A percentile compares a stretch with the other conserved stretches of the same genome.
Evolutionary conservation across 2,113 vertebrate species (phyloP).

Genomic region (Heloderma charlesbogerti): DNA sequence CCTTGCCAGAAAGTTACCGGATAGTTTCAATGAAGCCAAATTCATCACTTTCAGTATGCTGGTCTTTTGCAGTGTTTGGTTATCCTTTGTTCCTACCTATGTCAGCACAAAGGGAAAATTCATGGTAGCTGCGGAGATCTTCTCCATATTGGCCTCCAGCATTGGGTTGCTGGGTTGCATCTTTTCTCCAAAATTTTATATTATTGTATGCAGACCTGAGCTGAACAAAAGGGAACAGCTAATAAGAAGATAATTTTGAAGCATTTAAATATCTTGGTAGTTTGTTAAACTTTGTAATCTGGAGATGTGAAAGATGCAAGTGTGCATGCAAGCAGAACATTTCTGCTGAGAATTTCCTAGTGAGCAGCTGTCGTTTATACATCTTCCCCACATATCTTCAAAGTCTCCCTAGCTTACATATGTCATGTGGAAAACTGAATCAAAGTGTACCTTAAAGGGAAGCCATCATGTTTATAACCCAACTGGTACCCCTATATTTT

Average conservation of each 20-base stretch:
- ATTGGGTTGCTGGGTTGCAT: background rate
- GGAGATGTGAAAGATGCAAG: too few relatives aligned
- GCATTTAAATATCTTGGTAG: too few relatives aligned
- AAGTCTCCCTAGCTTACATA: background rate
- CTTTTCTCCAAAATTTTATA: background rate
- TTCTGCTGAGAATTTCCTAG: too few relatives aligned
- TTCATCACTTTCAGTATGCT: background rate
- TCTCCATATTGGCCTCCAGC: background rate
- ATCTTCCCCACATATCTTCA: background rate
- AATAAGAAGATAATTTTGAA: background rate
- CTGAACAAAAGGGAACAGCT: background rate
- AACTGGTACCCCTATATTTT: too few relatives aligned
- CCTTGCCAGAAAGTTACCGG: background rate
- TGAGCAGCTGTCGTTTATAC: too few relatives aligned
- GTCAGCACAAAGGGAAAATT: too few relatives aligned
- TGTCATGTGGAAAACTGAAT: background rate
- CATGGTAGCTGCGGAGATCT: too few relatives aligned
- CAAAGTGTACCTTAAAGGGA: too few relatives aligned
- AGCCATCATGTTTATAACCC: too few relatives aligned
- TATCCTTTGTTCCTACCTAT: too few relatives aligned
- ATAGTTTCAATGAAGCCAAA: background rate
- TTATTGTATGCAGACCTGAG: background rate
- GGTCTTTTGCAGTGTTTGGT: background rate
- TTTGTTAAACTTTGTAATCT: too few relatives aligned
- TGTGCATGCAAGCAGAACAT: too few relatives aligned